Base-by-base conservation (phyloP, 1,140 invertebrate genomes). In the Berghia stephanieae region DNA sequence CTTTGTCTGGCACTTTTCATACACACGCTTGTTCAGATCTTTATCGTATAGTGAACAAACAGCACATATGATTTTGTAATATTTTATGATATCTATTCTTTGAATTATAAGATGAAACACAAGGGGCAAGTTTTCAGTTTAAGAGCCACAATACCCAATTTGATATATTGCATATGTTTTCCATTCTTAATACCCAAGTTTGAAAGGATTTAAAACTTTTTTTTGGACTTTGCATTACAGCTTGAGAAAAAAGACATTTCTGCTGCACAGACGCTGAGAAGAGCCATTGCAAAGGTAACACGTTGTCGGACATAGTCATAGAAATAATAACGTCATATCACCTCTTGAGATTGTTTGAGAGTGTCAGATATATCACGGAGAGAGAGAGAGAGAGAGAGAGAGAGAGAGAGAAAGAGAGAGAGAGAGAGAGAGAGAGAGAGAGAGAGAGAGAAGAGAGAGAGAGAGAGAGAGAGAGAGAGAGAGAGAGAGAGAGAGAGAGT, bases 181-280 rank as follows among this genome's bases (percentile, higher is more conserved):
- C n/a, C n/a, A n/a, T n/a, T n/a, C n/a, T n/a, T n/a, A n/a, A n/a
- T n/a, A n/a, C n/a, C n/a, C n/a, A n/a, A n/a, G n/a, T n/a, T n/a
- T n/a, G n/a, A n/a, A n/a, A n/a, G n/a, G 18, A 46, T 5, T 46
- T 24, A 27, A 63, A 44, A 16, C 34, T 40, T 31, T 10, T 68
- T 67, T 66, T 76, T 46, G 49, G n/a, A n/a, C n/a, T 55, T 55
- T 43, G 60, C 55, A 63, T 78, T 71, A 55, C 84, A 98, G 96
- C 89, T 98, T 80, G 96, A 97, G 77, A 86, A 90, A 93, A 95
- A 90, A 92, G 86, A 87, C 67, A 82, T 86, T 60, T 93, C 93
- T 77, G 95, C 95, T 57, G 95, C 95, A 60, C 95, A 97, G 88
- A 96, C 95, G 38, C 89, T 98, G 74, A 92, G 95, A 75, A 93